Conservation (phyloP, 1,140 invertebrate species). For the Zaprionus gabonicus region DNA sequence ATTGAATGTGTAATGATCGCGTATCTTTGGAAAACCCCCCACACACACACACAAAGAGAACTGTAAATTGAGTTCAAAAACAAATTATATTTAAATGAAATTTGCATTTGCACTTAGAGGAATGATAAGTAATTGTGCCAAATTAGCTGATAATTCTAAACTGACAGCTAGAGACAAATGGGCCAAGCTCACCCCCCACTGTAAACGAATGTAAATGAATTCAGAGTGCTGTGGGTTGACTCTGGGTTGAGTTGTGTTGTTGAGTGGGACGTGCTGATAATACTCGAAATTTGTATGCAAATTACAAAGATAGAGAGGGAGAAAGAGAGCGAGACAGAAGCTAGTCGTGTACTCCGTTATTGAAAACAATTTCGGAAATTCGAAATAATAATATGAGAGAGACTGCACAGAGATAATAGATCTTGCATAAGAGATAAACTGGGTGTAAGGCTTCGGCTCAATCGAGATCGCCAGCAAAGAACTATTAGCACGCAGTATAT, state of each 20-base stretch:
- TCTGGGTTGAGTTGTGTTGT: no score
- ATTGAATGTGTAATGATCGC: background rate
- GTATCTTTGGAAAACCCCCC: background rate
- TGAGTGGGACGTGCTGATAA: conserved; percentile 26
- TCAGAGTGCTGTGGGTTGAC: conserved; percentile 3
- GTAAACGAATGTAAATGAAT: conserved; percentile 38
- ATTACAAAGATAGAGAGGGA: background rate
- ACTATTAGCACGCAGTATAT: conserved; percentile 21
- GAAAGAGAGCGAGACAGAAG: background rate
- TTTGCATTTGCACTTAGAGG: conserved; percentile 24
- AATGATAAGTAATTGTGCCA: conserved; percentile 56
- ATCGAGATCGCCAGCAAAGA: conserved; percentile 11
- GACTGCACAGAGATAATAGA: conserved; percentile 18
- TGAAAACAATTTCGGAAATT: conserved; percentile 6
- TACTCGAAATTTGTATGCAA: conserved; percentile 9
- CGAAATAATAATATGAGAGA: conserved; percentile 12
- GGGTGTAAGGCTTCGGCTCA: background rate
- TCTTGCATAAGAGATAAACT: conserved; percentile 35
- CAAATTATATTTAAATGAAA: conserved; percentile 7
- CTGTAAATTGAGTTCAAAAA: background rate
- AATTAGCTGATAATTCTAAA: conserved; percentile 38
- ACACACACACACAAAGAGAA: background rate
- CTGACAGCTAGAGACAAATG: conserved; percentile 7
- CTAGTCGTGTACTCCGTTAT: background rate
- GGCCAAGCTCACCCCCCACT: background rate